Evolutionary conservation across 2,797 vertebrate genomes (phyloP).

Genomic region (Podarcis siculus): DNA sequence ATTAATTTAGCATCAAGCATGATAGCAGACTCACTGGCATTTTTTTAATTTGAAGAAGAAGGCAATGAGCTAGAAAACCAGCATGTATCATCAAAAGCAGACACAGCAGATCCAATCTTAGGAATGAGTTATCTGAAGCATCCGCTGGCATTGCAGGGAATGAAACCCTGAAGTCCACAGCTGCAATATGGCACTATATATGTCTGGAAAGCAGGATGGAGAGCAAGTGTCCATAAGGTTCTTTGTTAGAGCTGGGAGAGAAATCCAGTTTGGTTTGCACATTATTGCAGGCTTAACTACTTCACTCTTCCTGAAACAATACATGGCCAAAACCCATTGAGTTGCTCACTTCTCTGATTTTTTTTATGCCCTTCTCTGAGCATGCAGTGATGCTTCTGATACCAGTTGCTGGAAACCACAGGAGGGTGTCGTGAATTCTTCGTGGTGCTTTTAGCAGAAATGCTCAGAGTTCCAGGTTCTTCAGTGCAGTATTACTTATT

Average conservation of each 20-base stretch:
- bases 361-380: no score
- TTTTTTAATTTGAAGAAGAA: conserved; percentile 61
- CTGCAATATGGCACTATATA: not conserved
- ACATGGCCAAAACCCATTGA: no score
- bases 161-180: conserved; percentile 32
- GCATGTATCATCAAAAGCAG: conserved; percentile 55
- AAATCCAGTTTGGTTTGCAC: no score
- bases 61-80: conserved; percentile 54
- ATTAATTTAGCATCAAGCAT: conserved; percentile 46
- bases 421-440: no score
- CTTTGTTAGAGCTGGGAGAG: not conserved
- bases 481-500: no score
- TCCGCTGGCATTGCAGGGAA: conserved; percentile 39
- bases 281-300: no score
- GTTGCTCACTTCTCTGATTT: no score
- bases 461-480: no score
- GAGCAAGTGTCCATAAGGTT: not conserved
- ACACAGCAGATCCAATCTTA: conserved; percentile 51
- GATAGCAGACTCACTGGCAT: conserved; percentile 36
- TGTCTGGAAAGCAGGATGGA: not conserved
- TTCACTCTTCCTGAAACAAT: no score
- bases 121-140: conserved; percentile 64
- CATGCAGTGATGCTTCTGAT: no score
- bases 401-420: no score
- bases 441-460: no score